phyloP scores from a whole-genome alignment of 2,797 vertebrate genomes.

The Iguana delicatissima region DNA sequence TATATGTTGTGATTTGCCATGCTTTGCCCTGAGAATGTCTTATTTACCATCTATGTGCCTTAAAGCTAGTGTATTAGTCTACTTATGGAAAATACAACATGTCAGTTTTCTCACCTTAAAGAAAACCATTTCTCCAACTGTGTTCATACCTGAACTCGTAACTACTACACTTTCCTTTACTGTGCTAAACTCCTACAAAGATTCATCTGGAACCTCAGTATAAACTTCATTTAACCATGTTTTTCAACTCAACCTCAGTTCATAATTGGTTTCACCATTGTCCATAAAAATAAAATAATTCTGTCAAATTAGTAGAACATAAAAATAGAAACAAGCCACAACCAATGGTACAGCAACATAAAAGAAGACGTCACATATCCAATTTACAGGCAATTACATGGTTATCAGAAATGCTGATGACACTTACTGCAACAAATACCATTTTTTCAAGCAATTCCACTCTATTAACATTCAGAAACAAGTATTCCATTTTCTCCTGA shows the following conservation, averaged over 20 bases:
- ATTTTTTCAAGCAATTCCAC: not conserved
- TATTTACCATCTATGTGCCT: not conserved
- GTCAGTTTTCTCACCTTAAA: not conserved
- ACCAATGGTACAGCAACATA: not conserved
- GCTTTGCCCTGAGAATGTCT: not conserved
- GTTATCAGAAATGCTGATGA: not conserved
- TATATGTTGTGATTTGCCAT: not conserved
- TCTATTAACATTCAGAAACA: not conserved
- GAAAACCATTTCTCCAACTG: not conserved
- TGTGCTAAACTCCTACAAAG: not conserved
- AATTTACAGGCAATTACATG: constrained; percentile 25
- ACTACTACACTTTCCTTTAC: not conserved
- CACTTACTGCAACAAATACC: not conserved
- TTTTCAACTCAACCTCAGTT: not conserved
- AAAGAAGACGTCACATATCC: not conserved
- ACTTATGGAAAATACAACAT: not conserved
- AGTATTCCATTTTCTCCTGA: not conserved
- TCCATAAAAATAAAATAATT: not conserved
- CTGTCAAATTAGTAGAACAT: not conserved
- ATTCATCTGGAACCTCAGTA: not conserved
- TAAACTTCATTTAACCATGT: not conserved
- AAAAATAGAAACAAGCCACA: not conserved
- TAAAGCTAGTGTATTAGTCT: not conserved
- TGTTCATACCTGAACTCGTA: not conserved
- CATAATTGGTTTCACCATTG: not conserved